A percentile compares a stretch with the other conserved stretches of the same genome.
phyloP scores from a whole-genome alignment of 2,113 vertebrate genomes.

The Ptyas mucosa region DNA sequence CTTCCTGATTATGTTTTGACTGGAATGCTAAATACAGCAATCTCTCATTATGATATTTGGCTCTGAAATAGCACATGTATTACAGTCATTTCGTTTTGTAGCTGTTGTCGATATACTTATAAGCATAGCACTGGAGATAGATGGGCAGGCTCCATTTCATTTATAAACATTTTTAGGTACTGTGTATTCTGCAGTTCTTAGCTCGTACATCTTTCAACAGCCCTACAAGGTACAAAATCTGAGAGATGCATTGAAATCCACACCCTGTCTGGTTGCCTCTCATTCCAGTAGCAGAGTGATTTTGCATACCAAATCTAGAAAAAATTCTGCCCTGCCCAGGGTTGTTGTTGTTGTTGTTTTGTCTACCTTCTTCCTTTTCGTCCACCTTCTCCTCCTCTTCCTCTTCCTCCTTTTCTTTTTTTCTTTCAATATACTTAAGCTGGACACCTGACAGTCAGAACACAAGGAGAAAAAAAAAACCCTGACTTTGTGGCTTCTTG shows the following conservation, averaged over 20 bases:
- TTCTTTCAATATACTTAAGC: background rate
- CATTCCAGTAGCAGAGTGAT: background rate
- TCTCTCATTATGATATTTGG: slow-evolving; percentile 35
- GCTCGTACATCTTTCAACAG: too few species aligned
- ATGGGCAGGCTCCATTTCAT: background rate
- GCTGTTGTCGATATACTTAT: background rate
- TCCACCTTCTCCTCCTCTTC: background rate
- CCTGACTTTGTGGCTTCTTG: background rate
- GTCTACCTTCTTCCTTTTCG: background rate
- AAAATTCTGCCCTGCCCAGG: background rate
- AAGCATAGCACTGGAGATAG: background rate
- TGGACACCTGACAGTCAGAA: background rate
- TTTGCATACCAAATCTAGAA: background rate
- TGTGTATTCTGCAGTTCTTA: background rate
- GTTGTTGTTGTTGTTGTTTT: too few species aligned
- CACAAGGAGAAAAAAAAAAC: background rate
- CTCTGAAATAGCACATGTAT: background rate
- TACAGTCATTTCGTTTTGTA: slow-evolving; percentile 35
- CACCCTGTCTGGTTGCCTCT: background rate
- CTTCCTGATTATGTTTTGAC: slow-evolving; percentile 62
- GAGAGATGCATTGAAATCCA: background rate
- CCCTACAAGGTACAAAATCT: background rate
- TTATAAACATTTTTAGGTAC: background rate
- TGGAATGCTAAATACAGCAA: slow-evolving; percentile 56
- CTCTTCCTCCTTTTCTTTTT: background rate